Base-by-base conservation (phyloP, 2,888 invertebrate genomes). In the Limnephilus rhombicus region DNA sequence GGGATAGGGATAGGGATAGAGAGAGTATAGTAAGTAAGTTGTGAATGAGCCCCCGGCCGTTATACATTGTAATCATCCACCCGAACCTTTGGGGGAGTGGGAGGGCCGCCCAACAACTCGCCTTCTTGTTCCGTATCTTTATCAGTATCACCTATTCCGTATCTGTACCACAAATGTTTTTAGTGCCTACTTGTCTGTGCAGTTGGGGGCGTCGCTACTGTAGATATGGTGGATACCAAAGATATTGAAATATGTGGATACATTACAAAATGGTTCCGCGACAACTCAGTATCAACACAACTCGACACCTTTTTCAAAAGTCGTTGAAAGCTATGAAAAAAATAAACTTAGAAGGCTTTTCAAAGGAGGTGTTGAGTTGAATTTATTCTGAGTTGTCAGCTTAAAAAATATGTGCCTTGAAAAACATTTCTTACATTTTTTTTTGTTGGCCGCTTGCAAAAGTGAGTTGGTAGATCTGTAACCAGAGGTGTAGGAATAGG, bases 1-100 rank as follows among this genome's bases (percentile, higher is more conserved):
- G 85, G 85, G 85, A 86, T 29, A 86, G 85, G 85, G 85, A 86
- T 29, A 15, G 18, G 18, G 53, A 49, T 13, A 13, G 49, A 13
- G 18, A 18, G 45, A 13, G 18, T 5, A 13, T 45, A 45, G 45
- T 45, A 45, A 15, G 86, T 86, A 49, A 86, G 86, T 86, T 86
- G 86, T 86, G 49, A 86, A 86, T 49, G 86, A 86, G 86, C 49
- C 86, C 86, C 86, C 45, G 86, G n/a, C 86, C 86, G 45, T 49
- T 86, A 86, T 86, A 86, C 86, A 49, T 86, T 86, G 86, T 86
- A 86, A 86, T 86, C 86, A 49, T 86, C 86, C 86, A 49, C 49
- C 86, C 86, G 49, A 86, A 37, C 86, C 29, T 37, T n/a, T 45
- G 86, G 41, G 29, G 85, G 45, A 7, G 45, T 1, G 37, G 37